Percentiles rank a stretch among this genome's conserved stretches.
Evolutionary conservation across 2,888 invertebrate genomes (phyloP).

Genomic region (Morpho achilles): DNA sequence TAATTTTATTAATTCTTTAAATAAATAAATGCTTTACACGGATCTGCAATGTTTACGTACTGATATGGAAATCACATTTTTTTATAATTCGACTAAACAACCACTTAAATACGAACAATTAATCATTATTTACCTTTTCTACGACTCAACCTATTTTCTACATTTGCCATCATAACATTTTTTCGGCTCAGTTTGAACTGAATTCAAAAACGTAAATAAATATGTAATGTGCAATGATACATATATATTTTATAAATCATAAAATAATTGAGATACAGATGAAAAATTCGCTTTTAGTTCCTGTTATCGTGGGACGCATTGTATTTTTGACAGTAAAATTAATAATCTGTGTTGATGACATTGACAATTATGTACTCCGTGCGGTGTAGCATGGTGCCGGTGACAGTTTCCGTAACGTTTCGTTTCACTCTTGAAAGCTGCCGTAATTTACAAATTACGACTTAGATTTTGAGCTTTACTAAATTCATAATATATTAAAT

Average conservation of each 20-base stretch:
- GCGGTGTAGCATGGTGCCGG: too few species aligned
- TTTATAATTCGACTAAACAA: slow-evolving; percentile 3
- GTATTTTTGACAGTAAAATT: slow-evolving; percentile 31
- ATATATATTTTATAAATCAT: slow-evolving; percentile 16
- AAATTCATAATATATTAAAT: too few species aligned
- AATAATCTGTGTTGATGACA: slow-evolving; percentile 12
- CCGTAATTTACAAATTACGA: too few species aligned
- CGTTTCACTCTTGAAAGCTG: too few species aligned
- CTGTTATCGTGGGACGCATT: slow-evolving; percentile 34
- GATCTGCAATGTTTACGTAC: slow-evolving; percentile 8
- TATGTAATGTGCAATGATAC: slow-evolving; percentile 6
- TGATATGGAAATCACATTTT: slow-evolving; percentile 2
- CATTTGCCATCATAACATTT: slow-evolving; percentile 71
- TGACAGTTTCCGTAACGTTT: too few species aligned
- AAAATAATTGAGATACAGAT: slow-evolving; percentile 17
- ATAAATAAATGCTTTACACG: slow-evolving; percentile 9
- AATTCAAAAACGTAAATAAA: slow-evolving; percentile 12
- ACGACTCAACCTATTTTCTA: slow-evolving; percentile 71
- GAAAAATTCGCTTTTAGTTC: slow-evolving; percentile 18
- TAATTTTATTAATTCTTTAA: slow-evolving; percentile 34
- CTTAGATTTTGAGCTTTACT: too few species aligned
- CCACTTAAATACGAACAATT: slow-evolving; percentile 1
- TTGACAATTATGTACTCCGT: slow-evolving; percentile 6
- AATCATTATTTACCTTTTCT: slow-evolving; percentile 62
- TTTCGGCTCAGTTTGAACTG: slow-evolving; percentile 31